phyloP scores from a whole-genome alignment of 2,888 invertebrate genomes.

The Cataglyphis rosenhaueri region DNA sequence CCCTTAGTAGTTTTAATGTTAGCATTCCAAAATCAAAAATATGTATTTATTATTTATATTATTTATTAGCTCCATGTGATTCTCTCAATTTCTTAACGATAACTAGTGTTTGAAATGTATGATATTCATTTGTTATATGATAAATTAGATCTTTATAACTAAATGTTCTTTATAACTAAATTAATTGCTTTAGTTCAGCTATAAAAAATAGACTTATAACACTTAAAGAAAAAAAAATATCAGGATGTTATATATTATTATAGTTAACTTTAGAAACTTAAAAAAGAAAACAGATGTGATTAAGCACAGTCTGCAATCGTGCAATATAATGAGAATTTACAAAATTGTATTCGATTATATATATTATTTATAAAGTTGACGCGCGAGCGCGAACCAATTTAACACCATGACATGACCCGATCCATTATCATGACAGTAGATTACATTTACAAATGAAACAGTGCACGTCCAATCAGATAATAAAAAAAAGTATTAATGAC shows the following conservation, averaged over 20 bases:
- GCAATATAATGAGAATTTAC: neutral
- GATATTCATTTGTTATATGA: neutral
- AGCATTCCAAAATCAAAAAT: conserved; percentile 32
- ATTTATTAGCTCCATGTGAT: neutral
- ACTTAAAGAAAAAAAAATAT: too few species aligned
- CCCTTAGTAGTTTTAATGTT: conserved; percentile 19
- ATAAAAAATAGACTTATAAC: neutral
- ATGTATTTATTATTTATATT: conserved; percentile 16
- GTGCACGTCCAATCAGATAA: conserved; percentile 72
- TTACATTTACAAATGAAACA: conserved; percentile 66
- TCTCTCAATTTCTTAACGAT: conserved; percentile 3
- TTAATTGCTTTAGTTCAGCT: neutral
- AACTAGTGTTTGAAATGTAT: neutral
- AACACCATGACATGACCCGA: conserved; percentile 6
- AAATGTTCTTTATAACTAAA: too few species aligned
- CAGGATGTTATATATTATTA: neutral
- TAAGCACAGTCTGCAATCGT: neutral
- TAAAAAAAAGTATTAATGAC: conserved; percentile 52
- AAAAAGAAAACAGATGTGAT: conserved; percentile 23
- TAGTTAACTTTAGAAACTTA: conserved; percentile 4
- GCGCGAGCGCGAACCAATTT: neutral
- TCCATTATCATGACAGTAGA: conserved; percentile 25
- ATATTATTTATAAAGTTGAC: conserved; percentile 59
- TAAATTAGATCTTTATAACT: neutral
- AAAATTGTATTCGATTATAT: conserved; percentile 57